Evolutionary conservation across 2,888 invertebrate species (phyloP).

Genomic region (Balanococcus diminutus): DNA sequence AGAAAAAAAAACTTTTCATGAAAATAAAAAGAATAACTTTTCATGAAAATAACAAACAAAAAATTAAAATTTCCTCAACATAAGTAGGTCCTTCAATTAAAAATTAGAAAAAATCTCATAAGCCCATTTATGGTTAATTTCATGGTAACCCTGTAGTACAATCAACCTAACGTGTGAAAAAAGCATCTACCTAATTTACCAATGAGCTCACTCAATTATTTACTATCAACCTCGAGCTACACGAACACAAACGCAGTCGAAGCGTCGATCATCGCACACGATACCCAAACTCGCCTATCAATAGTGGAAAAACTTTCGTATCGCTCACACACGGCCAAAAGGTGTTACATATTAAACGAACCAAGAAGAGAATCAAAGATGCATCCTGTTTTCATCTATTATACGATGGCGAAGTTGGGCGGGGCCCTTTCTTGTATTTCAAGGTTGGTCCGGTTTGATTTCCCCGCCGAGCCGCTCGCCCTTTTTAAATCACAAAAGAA

Average conservation of each 20-base stretch:
- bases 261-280: too few relatives aligned
- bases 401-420: constrained; percentile 53
- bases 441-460: constrained; percentile 52
- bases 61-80: too few relatives aligned
- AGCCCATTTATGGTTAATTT: not conserved
- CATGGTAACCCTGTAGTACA: too few relatives aligned
- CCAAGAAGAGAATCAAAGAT: constrained; percentile 30
- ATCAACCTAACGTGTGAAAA: not conserved
- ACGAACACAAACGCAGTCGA: not conserved
- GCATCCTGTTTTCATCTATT: constrained; percentile 41
- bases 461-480: constrained; percentile 44
- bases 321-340: not conserved
- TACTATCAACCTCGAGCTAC: not conserved
- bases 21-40: too few relatives aligned
- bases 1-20: too few relatives aligned
- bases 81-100: too few relatives aligned
- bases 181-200: not conserved
- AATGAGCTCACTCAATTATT: not conserved
- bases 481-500: constrained; percentile 46
- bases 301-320: constrained; percentile 2
- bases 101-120: too few relatives aligned
- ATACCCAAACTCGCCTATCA: not conserved
- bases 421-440: constrained; percentile 51
- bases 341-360: constrained; percentile 38
- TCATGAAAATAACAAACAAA: too few relatives aligned